Percentiles rank a stretch among this genome's conserved stretches.
Evolutionary conservation across 2,797 vertebrate genomes (phyloP).

Genomic region (Peromyscus nudipes): DNA sequence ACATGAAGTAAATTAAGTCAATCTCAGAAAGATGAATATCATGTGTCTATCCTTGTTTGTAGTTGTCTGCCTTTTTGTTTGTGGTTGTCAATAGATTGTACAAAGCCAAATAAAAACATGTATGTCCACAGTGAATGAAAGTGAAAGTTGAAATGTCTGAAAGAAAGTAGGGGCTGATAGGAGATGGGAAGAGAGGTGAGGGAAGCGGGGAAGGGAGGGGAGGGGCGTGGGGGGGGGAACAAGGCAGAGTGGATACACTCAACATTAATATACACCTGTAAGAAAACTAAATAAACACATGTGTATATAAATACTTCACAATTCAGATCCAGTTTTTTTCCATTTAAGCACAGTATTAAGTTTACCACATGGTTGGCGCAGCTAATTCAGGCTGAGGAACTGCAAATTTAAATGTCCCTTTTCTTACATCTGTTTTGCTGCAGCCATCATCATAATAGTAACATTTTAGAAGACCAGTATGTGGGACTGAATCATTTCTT

Average conservation of each 20-base stretch:
- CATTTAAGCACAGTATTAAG: slow-evolving; percentile 64
- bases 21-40: neutral
- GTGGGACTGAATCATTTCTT: slow-evolving; percentile 64
- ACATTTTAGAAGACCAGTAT: slow-evolving; percentile 23
- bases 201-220: rapidly evolving
- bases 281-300: neutral
- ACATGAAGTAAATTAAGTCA: neutral
- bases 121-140: neutral
- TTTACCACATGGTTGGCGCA: slow-evolving; percentile 69
- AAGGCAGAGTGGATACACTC: neutral
- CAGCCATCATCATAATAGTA: slow-evolving; percentile 40
- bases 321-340: slow-evolving; percentile 71
- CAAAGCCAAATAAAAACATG: neutral
- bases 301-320: slow-evolving; percentile 53
- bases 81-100: neutral
- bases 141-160: neutral
- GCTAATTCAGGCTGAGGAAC: slow-evolving; percentile 79
- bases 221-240: no score
- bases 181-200: neutral
- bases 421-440: slow-evolving; percentile 53
- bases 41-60: no score
- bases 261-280: neutral
- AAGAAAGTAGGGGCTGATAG: neutral
- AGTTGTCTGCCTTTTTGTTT: neutral
- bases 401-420: slow-evolving; percentile 75